Conservation (phyloP, 1,140 invertebrate species). For the Belonocnema kinseyi region DNA sequence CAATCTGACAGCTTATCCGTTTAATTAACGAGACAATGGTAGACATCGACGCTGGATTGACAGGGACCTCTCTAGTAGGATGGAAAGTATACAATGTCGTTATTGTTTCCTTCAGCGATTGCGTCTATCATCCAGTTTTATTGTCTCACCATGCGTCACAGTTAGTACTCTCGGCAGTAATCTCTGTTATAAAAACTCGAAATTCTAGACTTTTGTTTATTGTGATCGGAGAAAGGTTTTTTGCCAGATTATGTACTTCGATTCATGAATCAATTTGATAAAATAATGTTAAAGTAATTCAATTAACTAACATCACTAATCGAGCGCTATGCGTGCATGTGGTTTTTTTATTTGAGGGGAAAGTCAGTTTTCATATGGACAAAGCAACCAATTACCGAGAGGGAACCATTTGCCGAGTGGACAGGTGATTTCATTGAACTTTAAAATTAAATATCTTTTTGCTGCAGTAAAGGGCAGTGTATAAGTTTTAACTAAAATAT, state of each 20-base stretch:
- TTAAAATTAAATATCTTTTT: too few relatives aligned
- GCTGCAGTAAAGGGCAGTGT: too few relatives aligned
- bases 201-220: neutral
- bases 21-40: slow-evolving; percentile 74
- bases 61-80: slow-evolving; percentile 48
- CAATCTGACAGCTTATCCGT: slow-evolving; percentile 68
- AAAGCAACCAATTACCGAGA: too few relatives aligned
- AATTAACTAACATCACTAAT: too few relatives aligned
- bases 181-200: slow-evolving; percentile 24
- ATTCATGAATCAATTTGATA: too few relatives aligned
- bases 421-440: too few relatives aligned
- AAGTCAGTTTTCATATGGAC: too few relatives aligned
- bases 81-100: slow-evolving; percentile 61
- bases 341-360: too few relatives aligned
- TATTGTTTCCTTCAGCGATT: slow-evolving; percentile 53
- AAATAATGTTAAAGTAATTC: too few relatives aligned
- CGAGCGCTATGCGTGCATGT: too few relatives aligned
- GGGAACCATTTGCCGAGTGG: too few relatives aligned
- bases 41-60: slow-evolving; percentile 45
- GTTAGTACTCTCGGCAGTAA: neutral
- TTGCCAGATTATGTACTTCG: neutral
- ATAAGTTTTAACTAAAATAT: too few relatives aligned
- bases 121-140: slow-evolving; percentile 9
- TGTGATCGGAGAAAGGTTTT: slow-evolving; percentile 7
- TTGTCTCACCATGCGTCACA: slow-evolving; percentile 13